Percentiles rank a stretch among this genome's conserved stretches.
Evolutionary conservation across 1,140 invertebrate genomes (phyloP).

Genomic region (Halotydeus destructor): DNA sequence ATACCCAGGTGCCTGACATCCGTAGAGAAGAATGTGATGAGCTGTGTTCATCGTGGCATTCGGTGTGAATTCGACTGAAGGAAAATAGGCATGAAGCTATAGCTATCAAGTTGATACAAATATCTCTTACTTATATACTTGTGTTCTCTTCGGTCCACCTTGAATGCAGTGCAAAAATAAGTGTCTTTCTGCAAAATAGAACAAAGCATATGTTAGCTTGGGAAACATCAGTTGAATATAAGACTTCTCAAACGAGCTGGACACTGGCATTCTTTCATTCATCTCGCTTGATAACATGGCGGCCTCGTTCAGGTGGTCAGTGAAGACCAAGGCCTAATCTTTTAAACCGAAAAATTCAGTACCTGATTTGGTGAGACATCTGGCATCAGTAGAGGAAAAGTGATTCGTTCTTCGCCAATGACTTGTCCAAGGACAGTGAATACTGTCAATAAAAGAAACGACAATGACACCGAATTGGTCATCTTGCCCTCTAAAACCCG

Average conservation of each 20-base stretch:
- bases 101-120: neutral
- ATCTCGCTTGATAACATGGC: neutral
- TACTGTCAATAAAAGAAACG: no score
- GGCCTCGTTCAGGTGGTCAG: neutral
- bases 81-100: constrained; percentile 3
- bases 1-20: constrained; percentile 61
- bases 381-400: constrained; percentile 46
- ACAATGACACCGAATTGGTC: no score
- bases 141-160: constrained; percentile 39
- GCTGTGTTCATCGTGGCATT: constrained; percentile 71
- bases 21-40: constrained; percentile 92
- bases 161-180: constrained; percentile 61
- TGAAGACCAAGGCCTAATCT: neutral
- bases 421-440: no score
- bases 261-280: no score
- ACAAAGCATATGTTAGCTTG: constrained; percentile 10
- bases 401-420: no score
- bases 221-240: neutral
- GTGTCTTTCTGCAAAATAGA: constrained; percentile 45
- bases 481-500: no score
- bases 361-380: constrained; percentile 41
- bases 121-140: constrained; percentile 47
- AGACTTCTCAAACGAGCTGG: no score
- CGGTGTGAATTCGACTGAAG: constrained; percentile 66
- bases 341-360: constrained; percentile 18